These are phyloP conservation scores for Eupithecia subumbrata DNA, from an alignment of 2,888 invertebrate species.

Conservation along the genomic window DNA sequence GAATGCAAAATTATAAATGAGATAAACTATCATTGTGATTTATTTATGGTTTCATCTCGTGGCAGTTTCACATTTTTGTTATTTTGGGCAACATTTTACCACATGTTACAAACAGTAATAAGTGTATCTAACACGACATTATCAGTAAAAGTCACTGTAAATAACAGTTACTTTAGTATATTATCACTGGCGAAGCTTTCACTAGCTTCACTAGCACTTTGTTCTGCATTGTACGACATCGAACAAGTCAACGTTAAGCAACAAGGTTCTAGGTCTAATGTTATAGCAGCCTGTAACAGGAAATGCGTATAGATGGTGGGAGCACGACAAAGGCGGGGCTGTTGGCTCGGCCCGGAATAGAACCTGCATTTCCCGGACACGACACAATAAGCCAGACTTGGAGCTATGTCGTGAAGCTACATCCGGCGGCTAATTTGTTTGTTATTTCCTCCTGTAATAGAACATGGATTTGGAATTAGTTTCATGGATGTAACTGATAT, in stretches of 20 bases:
- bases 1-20: neutral
- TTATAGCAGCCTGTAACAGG: neutral
- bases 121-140: neutral
- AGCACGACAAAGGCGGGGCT: constrained; percentile 39
- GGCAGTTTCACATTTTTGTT: neutral
- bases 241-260: neutral
- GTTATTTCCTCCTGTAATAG: neutral
- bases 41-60: neutral
- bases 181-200: too few relatives aligned
- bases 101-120: neutral
- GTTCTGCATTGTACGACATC: neutral
- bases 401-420: neutral
- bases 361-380: constrained; percentile 13
- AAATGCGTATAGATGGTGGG: constrained; percentile 9
- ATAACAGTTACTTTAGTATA: neutral
- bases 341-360: neutral
- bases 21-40: neutral
- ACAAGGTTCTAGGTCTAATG: neutral
- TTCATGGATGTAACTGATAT: neutral
- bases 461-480: neutral
- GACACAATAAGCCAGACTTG: neutral
- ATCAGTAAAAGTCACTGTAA: neutral
- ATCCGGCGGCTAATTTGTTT: constrained; percentile 9
- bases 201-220: too few relatives aligned
- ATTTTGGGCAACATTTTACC: neutral